Evolutionary conservation across 2,797 vertebrate species (phyloP).

Genomic region (Eutrigla gurnardus): DNA sequence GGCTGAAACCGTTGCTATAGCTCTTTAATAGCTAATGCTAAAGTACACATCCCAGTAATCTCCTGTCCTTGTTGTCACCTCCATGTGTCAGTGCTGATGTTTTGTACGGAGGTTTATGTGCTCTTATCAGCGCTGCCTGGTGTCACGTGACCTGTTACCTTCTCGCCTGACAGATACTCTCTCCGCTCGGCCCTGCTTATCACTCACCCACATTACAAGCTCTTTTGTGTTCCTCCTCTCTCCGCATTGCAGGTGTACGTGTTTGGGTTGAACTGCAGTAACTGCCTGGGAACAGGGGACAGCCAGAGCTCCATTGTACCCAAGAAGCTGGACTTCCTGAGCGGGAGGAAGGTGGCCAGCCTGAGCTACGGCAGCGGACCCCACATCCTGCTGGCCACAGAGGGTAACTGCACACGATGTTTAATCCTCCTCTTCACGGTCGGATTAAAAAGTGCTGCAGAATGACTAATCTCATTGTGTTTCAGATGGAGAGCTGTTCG

Average conservation of each 20-base stretch:
- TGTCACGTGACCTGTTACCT: slow-evolving; percentile 33
- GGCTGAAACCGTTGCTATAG: background rate
- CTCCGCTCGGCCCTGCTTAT: slow-evolving; percentile 36
- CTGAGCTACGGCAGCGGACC: slow-evolving; percentile 96
- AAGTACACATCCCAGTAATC: background rate
- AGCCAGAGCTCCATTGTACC: slow-evolving; percentile 93
- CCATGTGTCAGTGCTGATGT: background rate
- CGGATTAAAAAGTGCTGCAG: slow-evolving; percentile 25
- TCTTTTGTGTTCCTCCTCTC: background rate
- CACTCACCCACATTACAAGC: slow-evolving; percentile 22
- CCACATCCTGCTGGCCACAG: slow-evolving; percentile 92
- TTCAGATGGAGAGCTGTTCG: slow-evolving; percentile 94
- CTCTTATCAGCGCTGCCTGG: background rate
- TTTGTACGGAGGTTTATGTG: background rate
- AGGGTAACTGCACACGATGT: slow-evolving; percentile 83
- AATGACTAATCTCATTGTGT: slow-evolving; percentile 40
- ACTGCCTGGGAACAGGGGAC: slow-evolving; percentile 96
- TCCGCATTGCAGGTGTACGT: slow-evolving; percentile 87
- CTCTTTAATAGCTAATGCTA: background rate
- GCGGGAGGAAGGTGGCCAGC: slow-evolving; percentile 93
- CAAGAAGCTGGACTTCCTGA: slow-evolving; percentile 93
- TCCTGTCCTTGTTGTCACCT: background rate
- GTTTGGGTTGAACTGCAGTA: slow-evolving; percentile 96
- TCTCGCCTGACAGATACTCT: background rate
- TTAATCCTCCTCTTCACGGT: slow-evolving; percentile 10